Conservation (phyloP, 2,888 invertebrate species). For the Calliphora vomitoria region DNA sequence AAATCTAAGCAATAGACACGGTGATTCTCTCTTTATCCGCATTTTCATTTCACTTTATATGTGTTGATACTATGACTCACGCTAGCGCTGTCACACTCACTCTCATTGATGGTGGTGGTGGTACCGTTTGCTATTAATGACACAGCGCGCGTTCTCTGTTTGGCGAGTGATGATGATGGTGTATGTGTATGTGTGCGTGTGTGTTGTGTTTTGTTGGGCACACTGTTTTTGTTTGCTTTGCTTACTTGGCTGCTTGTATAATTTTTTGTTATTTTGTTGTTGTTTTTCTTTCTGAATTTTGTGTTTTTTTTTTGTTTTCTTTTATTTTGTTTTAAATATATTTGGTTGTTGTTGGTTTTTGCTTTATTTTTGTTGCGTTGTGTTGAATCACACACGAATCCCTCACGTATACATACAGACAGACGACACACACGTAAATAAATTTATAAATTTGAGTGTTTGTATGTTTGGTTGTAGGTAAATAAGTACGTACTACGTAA, state of each 20-base stretch:
- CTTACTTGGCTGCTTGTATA: constrained; percentile 70
- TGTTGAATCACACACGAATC: constrained; percentile 72
- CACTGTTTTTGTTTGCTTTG: constrained; percentile 64
- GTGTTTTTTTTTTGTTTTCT: no score
- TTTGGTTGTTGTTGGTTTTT: constrained; percentile 60
- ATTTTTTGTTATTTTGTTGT: constrained; percentile 50
- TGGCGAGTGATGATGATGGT: constrained; percentile 44
- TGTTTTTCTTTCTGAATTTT: constrained; percentile 52
- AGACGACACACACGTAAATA: constrained; percentile 3
- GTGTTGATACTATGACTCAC: constrained; percentile 83
- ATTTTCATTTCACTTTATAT: constrained; percentile 85
- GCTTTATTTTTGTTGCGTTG: constrained; percentile 71
- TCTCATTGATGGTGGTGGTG: constrained; percentile 76
- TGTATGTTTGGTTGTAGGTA: constrained; percentile 62
- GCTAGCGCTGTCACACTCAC: constrained; percentile 82
- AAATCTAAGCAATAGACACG: constrained; percentile 87
- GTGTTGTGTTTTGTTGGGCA: constrained; percentile 27
- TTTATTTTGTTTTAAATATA: constrained; percentile 60
- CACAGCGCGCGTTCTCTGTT: constrained; percentile 73
- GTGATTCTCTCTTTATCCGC: constrained; percentile 88
- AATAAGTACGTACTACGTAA: constrained; percentile 66
- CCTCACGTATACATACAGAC: constrained; percentile 39
- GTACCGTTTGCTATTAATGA: constrained; percentile 73
- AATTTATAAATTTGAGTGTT: constrained; percentile 33
- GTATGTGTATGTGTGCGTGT: constrained; percentile 27